A percentile compares a stretch with the other conserved stretches of the same genome.
These are phyloP conservation scores for Pimpla rufipes DNA, from an alignment of 2,888 invertebrate genomes.

Conservation along the genomic window DNA sequence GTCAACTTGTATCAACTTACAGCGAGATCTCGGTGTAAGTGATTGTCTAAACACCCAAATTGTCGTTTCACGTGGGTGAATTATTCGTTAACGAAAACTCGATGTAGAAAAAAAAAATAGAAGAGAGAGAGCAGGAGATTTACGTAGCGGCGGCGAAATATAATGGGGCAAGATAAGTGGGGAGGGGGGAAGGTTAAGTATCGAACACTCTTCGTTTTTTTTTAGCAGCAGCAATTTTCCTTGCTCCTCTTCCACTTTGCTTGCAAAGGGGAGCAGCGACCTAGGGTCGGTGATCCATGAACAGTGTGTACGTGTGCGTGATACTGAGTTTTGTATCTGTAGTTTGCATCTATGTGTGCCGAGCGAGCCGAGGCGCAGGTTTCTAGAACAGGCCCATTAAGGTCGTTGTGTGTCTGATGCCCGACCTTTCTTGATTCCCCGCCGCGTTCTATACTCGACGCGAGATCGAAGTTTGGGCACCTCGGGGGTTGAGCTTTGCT, in stretches of 20 bases:
- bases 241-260: conserved; percentile 7
- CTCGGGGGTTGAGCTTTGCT: conserved; percentile 35
- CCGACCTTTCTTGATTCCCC: conserved; percentile 37
- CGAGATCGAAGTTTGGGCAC: conserved; percentile 43
- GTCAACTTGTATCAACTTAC: background rate
- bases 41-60: background rate
- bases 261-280: conserved; percentile 8
- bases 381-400: conserved; percentile 70
- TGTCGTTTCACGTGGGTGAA: background rate
- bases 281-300: conserved; percentile 31
- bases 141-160: background rate
- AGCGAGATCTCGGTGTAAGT: background rate
- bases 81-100: background rate
- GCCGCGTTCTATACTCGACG: conserved; percentile 10
- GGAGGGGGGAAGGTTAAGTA: background rate
- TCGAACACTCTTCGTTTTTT: conserved; percentile 15
- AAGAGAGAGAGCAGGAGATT: background rate
- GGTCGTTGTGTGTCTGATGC: conserved; percentile 63
- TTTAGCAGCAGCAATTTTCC: conserved; percentile 15
- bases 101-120: background rate
- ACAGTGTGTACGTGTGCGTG: conserved; percentile 27
- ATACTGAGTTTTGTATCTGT: conserved; percentile 56
- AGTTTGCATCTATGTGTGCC: conserved; percentile 62
- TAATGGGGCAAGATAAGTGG: background rate
- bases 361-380: conserved; percentile 56